Evolutionary conservation across 2,797 vertebrate genomes (phyloP).

Genomic region (Crocodylus rhombifer): DNA sequence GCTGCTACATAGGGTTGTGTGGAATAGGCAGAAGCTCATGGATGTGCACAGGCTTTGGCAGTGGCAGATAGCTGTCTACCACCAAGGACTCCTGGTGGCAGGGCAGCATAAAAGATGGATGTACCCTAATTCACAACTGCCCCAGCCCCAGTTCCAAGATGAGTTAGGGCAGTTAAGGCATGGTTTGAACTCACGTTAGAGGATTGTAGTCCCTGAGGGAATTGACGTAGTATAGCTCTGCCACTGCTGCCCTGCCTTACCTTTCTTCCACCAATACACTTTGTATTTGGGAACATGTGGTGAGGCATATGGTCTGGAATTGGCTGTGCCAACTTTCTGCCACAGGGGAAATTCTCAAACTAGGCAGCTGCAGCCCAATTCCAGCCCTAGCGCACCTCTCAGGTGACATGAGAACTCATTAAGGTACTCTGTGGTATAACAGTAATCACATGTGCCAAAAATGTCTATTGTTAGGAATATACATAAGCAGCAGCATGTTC

Average conservation of each 20-base stretch:
- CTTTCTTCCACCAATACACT: accelerated
- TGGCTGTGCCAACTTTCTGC: neutral
- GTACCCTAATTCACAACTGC: neutral
- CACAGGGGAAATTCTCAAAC: neutral
- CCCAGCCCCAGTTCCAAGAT: neutral
- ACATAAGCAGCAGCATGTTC: neutral
- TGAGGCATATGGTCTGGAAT: neutral
- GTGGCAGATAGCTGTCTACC: no score
- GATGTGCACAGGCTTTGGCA: no score
- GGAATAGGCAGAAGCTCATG: no score
- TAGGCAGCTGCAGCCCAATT: neutral
- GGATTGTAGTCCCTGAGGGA: neutral
- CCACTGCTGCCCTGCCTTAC: neutral
- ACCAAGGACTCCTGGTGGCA: no score
- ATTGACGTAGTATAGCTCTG: neutral
- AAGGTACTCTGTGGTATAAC: neutral
- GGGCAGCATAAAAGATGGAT: no score
- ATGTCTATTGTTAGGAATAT: neutral
- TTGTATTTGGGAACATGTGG: neutral
- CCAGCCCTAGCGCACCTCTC: neutral
- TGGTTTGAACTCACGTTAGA: neutral
- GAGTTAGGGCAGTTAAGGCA: neutral
- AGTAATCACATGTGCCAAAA: neutral
- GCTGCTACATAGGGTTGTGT: no score
- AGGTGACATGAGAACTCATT: neutral